Evolutionary conservation across 1,140 invertebrate species (phyloP), one percentile per base, ranked within the genome.

Genomic region (Zaprionus tsacasi): DNA sequence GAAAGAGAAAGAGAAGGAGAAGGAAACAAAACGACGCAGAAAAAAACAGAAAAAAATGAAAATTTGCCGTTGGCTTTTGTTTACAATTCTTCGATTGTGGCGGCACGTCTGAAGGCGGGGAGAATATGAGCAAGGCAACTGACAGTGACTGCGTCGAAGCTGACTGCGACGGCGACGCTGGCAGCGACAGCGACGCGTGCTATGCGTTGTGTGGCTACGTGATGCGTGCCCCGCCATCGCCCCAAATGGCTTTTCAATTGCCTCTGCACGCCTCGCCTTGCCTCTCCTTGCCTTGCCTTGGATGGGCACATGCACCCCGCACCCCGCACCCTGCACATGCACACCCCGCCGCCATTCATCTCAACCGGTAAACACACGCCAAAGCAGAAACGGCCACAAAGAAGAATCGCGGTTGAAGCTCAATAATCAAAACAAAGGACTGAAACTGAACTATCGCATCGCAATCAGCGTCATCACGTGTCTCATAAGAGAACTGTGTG

Each of bases 221-320:
- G 75, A 69, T 86, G 82, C 79, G 82, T 86, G 82, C 70, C 30
- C 17, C 52, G 10, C 8, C 35, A 33, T 50, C 36, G 70, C 71
- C 64, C 81, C 83, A 87, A 87, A 87, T 87, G 74, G 80, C 73
- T 87, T 87, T 88, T 87, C 82, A 87, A 87, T 87, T 87, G 82
- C 76, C 72, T 70, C 64, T 25, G 12, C 52, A 25, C 25, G 21
- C 52, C 27, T 30, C 30, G 52, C 52, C 25, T 54, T 54, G 52
- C 21, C 45, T 48, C 5, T 1, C 45, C 6, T 21, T 21, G 45
- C 15, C 52, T 55, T 55, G 52, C 27, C 27, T 55, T 48, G 45
- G 45, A 48, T 15, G 10, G 45, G n/a, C 45, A 48, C 45, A 10
- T 15, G n/a, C 45, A 48, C 45, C n/a, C 3, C 13, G 38, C 38